Conservation (phyloP, 2,113 vertebrate species). For the Erpornis zantholeuca region DNA sequence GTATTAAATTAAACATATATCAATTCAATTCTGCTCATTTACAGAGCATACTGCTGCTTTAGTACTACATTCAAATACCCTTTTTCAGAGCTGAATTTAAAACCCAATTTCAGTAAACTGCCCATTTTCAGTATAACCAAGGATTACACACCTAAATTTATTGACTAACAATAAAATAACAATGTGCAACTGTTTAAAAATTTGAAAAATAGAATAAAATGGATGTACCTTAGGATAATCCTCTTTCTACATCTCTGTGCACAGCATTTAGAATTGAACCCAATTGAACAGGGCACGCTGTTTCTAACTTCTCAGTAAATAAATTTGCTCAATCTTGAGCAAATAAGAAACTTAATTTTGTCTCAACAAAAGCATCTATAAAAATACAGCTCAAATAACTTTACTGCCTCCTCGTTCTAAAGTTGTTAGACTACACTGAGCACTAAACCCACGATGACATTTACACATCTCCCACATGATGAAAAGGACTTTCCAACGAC, state of each 20-base stretch:
- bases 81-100: not conserved
- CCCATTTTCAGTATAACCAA: not conserved
- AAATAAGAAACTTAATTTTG: not conserved
- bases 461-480: not conserved
- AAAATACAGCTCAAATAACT: constrained; percentile 4
- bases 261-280: not conserved
- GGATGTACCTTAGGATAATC: not conserved
- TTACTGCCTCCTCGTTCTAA: not conserved
- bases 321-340: not conserved
- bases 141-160: not conserved
- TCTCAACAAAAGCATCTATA: not conserved
- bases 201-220: not conserved
- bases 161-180: not conserved
- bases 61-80: not conserved
- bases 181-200: not conserved
- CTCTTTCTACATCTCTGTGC: not conserved
- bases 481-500: not conserved
- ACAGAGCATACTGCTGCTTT: not conserved
- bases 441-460: not conserved
- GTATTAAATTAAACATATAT: not conserved
- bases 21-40: not conserved
- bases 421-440: not conserved
- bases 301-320: not conserved
- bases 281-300: not conserved
- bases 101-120: not conserved